Evolutionary conservation across 2,113 vertebrate species (phyloP).

Genomic region (Clupea harengus): DNA sequence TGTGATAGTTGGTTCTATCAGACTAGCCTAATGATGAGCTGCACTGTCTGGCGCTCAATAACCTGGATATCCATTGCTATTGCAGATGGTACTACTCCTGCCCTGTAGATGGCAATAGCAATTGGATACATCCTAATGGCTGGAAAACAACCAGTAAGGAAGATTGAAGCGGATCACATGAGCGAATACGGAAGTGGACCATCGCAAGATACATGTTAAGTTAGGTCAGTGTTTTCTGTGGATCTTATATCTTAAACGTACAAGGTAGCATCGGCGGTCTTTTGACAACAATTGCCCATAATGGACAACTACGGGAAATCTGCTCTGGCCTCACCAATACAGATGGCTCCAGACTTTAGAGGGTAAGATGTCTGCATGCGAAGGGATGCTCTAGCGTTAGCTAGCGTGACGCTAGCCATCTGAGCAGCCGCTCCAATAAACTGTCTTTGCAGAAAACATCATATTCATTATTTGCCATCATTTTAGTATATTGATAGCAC

Average conservation of each 20-base stretch:
- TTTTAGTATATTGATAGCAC: background rate
- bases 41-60: too few species aligned
- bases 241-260: background rate
- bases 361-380: constrained; percentile 55
- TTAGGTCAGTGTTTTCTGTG: background rate
- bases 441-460: background rate
- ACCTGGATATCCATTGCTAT: too few species aligned
- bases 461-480: too few species aligned
- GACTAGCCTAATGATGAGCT: too few species aligned
- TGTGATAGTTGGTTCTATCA: too few species aligned
- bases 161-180: constrained; percentile 39
- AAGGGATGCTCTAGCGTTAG: background rate
- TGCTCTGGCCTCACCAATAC: constrained; percentile 44
- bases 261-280: background rate
- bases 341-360: constrained; percentile 58
- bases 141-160: background rate
- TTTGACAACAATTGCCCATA: background rate
- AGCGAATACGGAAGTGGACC: constrained; percentile 49
- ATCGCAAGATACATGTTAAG: background rate
- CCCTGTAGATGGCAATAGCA: constrained; percentile 17
- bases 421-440: background rate
- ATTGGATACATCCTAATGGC: background rate
- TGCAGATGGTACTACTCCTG: background rate
- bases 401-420: background rate
- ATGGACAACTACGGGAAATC: constrained; percentile 65